Base-by-base conservation (phyloP, 2,888 invertebrate genomes). In the Ganaspis brasiliensis region DNA sequence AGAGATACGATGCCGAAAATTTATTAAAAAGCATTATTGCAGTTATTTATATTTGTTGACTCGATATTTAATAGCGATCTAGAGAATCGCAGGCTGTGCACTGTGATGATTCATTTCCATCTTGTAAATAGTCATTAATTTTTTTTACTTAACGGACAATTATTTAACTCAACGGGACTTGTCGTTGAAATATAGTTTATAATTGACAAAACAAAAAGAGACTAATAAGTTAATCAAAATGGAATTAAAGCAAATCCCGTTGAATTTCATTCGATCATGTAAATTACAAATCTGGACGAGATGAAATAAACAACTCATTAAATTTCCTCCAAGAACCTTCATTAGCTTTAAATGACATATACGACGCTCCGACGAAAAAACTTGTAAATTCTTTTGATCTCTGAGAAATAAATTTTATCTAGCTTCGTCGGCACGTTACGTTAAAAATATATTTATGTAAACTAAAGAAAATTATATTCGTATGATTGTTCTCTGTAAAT, bases 61-160 rank as follows among this genome's bases (percentile, higher is more conserved):
- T 67, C 67, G 67, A 67, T 45, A 67, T 67, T 67, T 45, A 63
- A 37, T 63, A 67, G 40, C 24, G 26, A 49, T 26, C 24, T 67
- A 10, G 16, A 49, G 45, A 45, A 26, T 67, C 45, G 26, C 67
- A 49, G 67, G 45, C 40, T 67, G 67, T 67, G 67, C n/a, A 45
- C 67, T 26, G 24, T 67, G 67, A 67, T 6, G n/a, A 67, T 26
- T 67, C 67, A 67, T 89, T 88, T 82, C 81, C 87, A 89, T 88
- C 86, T 84, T 89, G 89, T 89, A 90, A 88, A 90, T 90, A 88
- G 83, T 80, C 87, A 88, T 89, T 89, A 87, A 85, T 87, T 89
- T 89, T n/a, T 88, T 89, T 86, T 89, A 89, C 87, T 86, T 87
- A 85, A 85, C 31, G 3, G 31, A 31, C 2, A 31, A 6, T 31